Conservation (phyloP, 2,888 invertebrate species). For the Anodontia alba region DNA sequence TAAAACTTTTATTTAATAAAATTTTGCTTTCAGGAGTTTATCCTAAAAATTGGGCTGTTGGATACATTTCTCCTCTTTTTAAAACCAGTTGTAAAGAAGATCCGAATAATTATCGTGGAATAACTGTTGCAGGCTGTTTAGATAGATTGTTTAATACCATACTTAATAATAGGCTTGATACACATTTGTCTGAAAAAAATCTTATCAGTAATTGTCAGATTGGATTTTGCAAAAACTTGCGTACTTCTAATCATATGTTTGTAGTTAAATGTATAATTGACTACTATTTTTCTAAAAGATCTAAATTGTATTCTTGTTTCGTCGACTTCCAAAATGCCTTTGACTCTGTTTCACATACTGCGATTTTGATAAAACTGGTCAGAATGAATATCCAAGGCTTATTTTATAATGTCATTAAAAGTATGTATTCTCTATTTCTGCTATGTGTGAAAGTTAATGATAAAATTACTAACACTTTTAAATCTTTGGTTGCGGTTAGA, state of each 20-base stretch:
- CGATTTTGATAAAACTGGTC: conserved; percentile 8
- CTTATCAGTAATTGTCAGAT: neutral
- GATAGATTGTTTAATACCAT: conserved; percentile 23
- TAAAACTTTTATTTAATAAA: conserved; percentile 7
- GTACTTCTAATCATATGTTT: conserved; percentile 10
- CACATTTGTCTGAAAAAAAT: conserved; percentile 1
- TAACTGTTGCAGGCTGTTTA: conserved; percentile 13
- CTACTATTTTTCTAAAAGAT: neutral
- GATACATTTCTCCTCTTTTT: conserved; percentile 23
- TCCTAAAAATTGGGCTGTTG: conserved; percentile 14
- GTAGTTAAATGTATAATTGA: conserved; percentile 11
- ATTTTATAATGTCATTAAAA: neutral
- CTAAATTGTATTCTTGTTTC: conserved; percentile 5
- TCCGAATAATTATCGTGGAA: conserved; percentile 10
- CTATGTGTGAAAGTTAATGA: neutral
- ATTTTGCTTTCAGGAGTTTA: conserved; percentile 8
- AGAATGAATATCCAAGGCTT: neutral
- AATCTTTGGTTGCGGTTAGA: conserved; percentile 2
- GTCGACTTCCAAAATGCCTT: conserved; percentile 20
- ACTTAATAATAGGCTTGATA: conserved; percentile 12
- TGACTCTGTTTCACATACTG: conserved; percentile 19
- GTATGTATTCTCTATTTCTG: conserved; percentile 3
- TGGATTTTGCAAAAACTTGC: conserved; percentile 1
- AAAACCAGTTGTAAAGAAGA: conserved; percentile 6
- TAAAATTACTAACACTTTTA: conserved; percentile 2